Base-by-base conservation (phyloP, 2,113 vertebrate genomes). In the Peromyscus polionotus region DNA sequence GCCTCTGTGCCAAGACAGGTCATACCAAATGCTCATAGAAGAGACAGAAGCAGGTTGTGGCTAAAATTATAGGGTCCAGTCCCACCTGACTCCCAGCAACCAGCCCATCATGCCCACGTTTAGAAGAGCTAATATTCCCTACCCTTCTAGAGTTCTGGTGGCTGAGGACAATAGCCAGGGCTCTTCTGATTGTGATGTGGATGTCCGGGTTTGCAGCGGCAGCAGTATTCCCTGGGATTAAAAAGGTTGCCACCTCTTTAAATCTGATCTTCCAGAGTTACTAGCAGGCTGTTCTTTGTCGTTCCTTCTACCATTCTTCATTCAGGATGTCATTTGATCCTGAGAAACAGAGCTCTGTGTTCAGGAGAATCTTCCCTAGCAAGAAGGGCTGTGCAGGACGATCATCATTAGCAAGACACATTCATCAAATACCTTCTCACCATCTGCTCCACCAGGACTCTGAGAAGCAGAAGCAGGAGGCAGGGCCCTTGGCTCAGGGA, bases 241-340 rank as follows among this genome's bases (percentile, higher is more conserved):
- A 94, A 94, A 90, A 91, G 83, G 87, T 45, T 7, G 0, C 42
- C 0, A 9, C 36, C 93, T 96, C 93, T 95, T 94, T 96, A 91
- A 94, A 94, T 97, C 76, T 86, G 80, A 95, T 94, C 89, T 97
- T 94, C 70, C 54, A 31, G 94, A 94, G 75, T 88, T 93, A 97
- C 96, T 96, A 76, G 77, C 81, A 94, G 26, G 77, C 54, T 96
- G 22, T 42, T 91, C 39, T 91, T 81, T 94, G 73, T 76, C 54
- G 9, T 81, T 96, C 95, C 95, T 88, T 97, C 67, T 86, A 70
- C 24, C 36, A 11, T 85, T 70, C 7, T 89, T 97, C 86, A 96
- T 86, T 97, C 61, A 91, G 77, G 61, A 95, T 91, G 88, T 61
- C 68, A 90, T 94, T 89, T 97, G 88, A 96, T 79, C 54, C 81